Evolutionary conservation across 2,888 invertebrate genomes (phyloP).

Genomic region (Drosophila paracracens): DNA sequence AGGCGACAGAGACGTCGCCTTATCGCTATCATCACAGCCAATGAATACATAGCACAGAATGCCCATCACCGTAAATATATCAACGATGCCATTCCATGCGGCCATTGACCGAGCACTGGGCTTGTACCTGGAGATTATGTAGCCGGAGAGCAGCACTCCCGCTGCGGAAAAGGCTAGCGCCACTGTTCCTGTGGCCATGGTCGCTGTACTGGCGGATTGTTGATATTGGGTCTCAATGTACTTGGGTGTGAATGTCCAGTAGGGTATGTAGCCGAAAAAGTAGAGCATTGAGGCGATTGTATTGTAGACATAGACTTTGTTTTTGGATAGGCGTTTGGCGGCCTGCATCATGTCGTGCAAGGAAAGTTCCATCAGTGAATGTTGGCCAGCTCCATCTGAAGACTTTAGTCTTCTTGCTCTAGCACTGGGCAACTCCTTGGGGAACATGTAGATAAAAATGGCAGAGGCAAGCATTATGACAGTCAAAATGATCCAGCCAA

Average conservation of each 20-base stretch:
- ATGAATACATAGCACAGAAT: constrained; percentile 88
- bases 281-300: constrained; percentile 90
- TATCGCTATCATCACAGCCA: constrained; percentile 88
- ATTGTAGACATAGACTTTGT: constrained; percentile 89
- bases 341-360: constrained; percentile 87
- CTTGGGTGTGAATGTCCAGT: constrained; percentile 92
- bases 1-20: constrained; percentile 37
- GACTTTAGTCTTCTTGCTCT: constrained; percentile 85
- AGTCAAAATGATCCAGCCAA: constrained; percentile 89
- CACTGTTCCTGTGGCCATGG: constrained; percentile 89
- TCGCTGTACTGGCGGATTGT: constrained; percentile 89
- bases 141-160: constrained; percentile 88
- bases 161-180: constrained; percentile 89
- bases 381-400: constrained; percentile 17
- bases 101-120: constrained; percentile 88
- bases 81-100: constrained; percentile 89
- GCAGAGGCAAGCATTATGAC: constrained; percentile 87
- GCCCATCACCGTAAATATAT: constrained; percentile 87
- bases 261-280: constrained; percentile 89
- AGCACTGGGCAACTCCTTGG: constrained; percentile 89
- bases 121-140: constrained; percentile 88
- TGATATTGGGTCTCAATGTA: constrained; percentile 93
- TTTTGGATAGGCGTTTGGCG: constrained; percentile 87
- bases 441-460: constrained; percentile 88
- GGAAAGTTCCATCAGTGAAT: constrained; percentile 70